Base-by-base conservation (phyloP, 2,113 vertebrate genomes). In the Suricata suricatta region DNA sequence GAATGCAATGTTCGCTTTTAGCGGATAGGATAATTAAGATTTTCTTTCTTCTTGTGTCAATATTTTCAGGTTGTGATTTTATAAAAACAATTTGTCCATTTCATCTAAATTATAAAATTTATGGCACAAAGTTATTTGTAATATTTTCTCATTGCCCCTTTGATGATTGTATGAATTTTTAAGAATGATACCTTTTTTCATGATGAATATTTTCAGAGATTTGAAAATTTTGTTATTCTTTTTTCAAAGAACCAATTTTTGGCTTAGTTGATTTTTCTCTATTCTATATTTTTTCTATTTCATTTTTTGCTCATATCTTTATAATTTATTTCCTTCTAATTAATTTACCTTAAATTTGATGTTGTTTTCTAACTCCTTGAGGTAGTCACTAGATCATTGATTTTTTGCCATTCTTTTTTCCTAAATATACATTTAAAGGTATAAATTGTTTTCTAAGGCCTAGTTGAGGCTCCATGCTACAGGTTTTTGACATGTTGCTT, bases 191-290 rank as follows among this genome's bases (percentile, higher is more conserved):
- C 3, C 3, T 31, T 21, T 68, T 91, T 57, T 44, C 25, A 64
- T 76, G 12, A 85, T 47, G 33, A 54, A 14, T 69, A 11, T 93
- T 95, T 90, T 17, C 57, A 97, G 63, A 47, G 17, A 92, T 95
- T 87, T 94, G 1, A 71, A 87, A 54, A 83, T 92, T 80, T 90
- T 95, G 7, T 93, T 95, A 89, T 29, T 64, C 41, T 50, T 50
- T 92, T 90, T 82, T 83, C n/a, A 72, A 90, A 93, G n/a, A 93
- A 92, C 13, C 7, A 41, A 21, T 66, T 91, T 97, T 97, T 89
- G 27, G 4, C 25, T 94, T 74, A 77, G 52, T 71, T 74, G 52
- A 35, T 87, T 86, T 38, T 85, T 71, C 21, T 31, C 21, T 91
- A 25, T 54, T 50, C 44, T 64, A 4, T 50, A 52, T 44, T 80